Conservation (phyloP, 1,140 invertebrate genomes). For the Hesperophylax magnus region DNA sequence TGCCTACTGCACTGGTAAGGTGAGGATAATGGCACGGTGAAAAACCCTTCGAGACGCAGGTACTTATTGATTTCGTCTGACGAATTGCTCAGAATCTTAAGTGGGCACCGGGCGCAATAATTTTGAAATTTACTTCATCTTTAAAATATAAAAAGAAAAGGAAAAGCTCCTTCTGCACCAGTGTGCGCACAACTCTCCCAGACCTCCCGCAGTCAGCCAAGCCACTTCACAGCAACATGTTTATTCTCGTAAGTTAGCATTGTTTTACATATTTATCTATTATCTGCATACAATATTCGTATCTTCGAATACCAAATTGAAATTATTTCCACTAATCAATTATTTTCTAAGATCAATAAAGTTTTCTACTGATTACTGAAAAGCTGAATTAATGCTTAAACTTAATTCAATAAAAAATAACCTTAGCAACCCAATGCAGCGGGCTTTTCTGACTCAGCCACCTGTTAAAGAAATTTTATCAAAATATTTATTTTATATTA, state of each 20-base stretch:
- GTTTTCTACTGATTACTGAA: too few species aligned
- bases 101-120: neutral
- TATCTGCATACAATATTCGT: neutral
- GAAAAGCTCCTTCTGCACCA: neutral
- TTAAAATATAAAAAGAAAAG: slow-evolving; percentile 28
- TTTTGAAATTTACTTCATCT: slow-evolving; percentile 13
- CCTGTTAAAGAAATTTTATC: neutral
- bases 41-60: neutral
- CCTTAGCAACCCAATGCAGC: too few species aligned
- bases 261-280: neutral
- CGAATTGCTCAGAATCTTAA: slow-evolving; percentile 18
- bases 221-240: neutral
- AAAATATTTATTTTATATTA: neutral
- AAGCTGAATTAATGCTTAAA: too few species aligned
- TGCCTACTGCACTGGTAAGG: neutral
- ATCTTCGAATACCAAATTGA: too few species aligned
- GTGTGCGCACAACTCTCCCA: neutral
- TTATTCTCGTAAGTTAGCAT: neutral
- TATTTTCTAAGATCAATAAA: too few species aligned
- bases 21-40: neutral
- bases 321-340: too few species aligned
- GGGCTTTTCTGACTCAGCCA: too few species aligned
- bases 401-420: too few species aligned
- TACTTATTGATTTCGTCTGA: slow-evolving; percentile 15
- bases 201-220: neutral